Percentiles rank a stretch among this genome's conserved stretches.
Evolutionary conservation across 92 coral and sea anemone species (phyloP).

Genomic region (Zoanthus gigantus): DNA sequence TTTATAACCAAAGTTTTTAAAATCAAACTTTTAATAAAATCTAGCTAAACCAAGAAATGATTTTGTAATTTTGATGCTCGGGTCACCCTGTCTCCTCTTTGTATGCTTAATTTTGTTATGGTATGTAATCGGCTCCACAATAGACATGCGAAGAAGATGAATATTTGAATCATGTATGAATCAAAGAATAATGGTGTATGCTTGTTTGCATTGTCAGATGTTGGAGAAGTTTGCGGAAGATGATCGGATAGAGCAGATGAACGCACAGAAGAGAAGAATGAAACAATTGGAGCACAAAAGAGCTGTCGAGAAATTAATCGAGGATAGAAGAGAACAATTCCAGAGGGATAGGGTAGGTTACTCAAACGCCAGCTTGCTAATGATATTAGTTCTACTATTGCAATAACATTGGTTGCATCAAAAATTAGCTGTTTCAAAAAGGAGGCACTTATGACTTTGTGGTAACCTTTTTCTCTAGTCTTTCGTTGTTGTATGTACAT

Average conservation of each 20-base stretch:
- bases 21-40: too few species aligned
- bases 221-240: conserved; percentile 97
- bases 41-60: too few species aligned
- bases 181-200: background rate
- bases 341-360: conserved; percentile 85
- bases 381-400: background rate
- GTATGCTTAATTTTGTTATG: background rate
- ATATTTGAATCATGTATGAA: background rate
- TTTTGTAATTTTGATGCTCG: too few species aligned
- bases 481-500: too few species aligned
- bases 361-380: background rate
- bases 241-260: conserved; percentile 98
- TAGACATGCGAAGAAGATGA: background rate
- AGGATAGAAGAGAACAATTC: conserved; percentile 90
- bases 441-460: too few species aligned
- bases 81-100: too few species aligned
- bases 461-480: too few species aligned
- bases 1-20: too few species aligned
- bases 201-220: conserved; percentile 69
- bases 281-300: conserved; percentile 90
- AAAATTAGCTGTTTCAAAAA: too few species aligned
- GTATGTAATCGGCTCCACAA: too few species aligned
- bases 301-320: conserved; percentile 93
- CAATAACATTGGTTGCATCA: background rate
- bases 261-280: conserved; percentile 96